Conservation (phyloP, 2,113 vertebrate genomes). For the Chaetodon auriga region DNA sequence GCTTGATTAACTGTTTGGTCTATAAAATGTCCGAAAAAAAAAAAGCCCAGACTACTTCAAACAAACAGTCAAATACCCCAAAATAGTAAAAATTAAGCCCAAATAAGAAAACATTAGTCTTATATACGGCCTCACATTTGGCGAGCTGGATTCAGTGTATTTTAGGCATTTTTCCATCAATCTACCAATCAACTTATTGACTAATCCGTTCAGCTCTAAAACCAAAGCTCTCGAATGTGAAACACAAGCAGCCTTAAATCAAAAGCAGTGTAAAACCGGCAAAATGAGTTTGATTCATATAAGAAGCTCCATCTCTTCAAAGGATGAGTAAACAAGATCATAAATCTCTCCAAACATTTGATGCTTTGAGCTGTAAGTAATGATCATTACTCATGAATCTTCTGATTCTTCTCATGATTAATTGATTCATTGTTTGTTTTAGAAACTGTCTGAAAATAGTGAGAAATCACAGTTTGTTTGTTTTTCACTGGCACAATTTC, state of each 20-base stretch:
- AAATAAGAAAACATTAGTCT: background rate
- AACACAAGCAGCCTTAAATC: background rate
- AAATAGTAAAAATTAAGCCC: background rate
- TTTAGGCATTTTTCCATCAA: background rate
- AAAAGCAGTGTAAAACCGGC: background rate
- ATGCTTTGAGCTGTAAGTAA: background rate
- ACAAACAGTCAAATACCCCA: background rate
- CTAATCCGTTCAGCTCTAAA: background rate
- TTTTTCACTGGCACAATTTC: background rate
- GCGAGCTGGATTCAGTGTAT: background rate
- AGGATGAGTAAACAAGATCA: background rate
- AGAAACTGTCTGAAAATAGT: background rate
- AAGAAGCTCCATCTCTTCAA: background rate
- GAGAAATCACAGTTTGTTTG: background rate
- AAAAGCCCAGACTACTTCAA: background rate
- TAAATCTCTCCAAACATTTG: conserved; percentile 1
- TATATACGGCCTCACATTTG: background rate
- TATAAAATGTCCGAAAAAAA: background rate
- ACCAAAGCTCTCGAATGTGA: background rate
- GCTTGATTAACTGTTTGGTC: background rate
- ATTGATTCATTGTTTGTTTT: background rate
- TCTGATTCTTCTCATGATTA: background rate
- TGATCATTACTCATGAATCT: background rate
- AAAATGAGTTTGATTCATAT: background rate
- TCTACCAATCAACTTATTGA: background rate